These are phyloP conservation scores for Eudorcas thomsonii DNA, from an alignment of 2,113 vertebrate species.

Conservation along the genomic window DNA sequence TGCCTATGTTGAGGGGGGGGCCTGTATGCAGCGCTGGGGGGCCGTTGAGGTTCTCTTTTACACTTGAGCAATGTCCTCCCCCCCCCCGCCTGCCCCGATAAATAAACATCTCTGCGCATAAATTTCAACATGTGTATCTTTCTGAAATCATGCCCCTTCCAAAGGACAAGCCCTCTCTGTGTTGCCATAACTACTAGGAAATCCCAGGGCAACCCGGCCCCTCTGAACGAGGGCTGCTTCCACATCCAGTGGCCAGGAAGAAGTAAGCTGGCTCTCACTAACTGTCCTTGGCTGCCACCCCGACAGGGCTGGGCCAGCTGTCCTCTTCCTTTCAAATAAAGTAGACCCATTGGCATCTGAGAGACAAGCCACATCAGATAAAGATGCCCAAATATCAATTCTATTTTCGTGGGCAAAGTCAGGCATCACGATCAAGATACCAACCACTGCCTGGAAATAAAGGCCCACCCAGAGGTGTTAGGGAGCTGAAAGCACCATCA, in stretches of 20 bases:
- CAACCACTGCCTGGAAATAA: constrained; percentile 66
- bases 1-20: not conserved
- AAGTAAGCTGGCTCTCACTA: not conserved
- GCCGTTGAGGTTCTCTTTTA: not conserved
- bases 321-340: not conserved
- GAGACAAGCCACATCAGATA: constrained; percentile 14
- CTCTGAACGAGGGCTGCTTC: not conserved
- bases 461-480: constrained; percentile 11
- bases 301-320: not conserved
- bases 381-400: constrained; percentile 25
- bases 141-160: not conserved
- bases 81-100: not conserved
- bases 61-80: not conserved
- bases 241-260: rapidly evolving
- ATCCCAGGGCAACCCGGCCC: too few species aligned
- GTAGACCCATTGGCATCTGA: not conserved
- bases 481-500: not conserved
- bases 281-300: not conserved
- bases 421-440: constrained; percentile 46
- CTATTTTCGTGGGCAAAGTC: constrained; percentile 36
- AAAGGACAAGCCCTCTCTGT: not conserved
- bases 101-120: not conserved
- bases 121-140: not conserved
- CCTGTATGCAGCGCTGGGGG: not conserved
- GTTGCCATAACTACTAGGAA: not conserved